A percentile compares a stretch with the other conserved stretches of the same genome.
phyloP scores from a whole-genome alignment of 2,888 invertebrate genomes.

The Fragum fragum region DNA sequence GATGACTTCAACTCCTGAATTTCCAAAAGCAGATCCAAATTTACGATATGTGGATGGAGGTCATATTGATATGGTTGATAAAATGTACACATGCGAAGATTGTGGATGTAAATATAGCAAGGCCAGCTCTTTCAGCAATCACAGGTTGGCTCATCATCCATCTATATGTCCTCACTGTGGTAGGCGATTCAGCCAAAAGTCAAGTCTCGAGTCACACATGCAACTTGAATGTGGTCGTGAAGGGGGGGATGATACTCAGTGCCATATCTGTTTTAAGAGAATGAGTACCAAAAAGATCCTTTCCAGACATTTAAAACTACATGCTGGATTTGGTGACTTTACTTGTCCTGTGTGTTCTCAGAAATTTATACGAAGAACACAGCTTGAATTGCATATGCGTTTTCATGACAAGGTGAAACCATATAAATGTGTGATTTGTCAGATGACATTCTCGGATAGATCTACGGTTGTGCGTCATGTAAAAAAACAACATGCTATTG shows the following conservation, averaged over 20 bases:
- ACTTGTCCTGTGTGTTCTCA: conserved; percentile 51
- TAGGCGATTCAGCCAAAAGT: conserved; percentile 51
- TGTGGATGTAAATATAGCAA: conserved; percentile 62
- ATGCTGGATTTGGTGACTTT: conserved; percentile 45
- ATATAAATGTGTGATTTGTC: conserved; percentile 57
- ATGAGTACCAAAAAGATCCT: conserved; percentile 60
- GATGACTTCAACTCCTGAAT: background rate
- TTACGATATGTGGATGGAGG: conserved; percentile 1
- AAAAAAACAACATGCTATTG: conserved; percentile 45
- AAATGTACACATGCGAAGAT: conserved; percentile 54
- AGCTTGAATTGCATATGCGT: conserved; percentile 57
- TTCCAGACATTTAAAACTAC: conserved; percentile 48
- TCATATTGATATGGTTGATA: conserved; percentile 29
- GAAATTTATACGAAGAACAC: conserved; percentile 44
- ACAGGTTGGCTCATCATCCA: conserved; percentile 60
- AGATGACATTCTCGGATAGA: conserved; percentile 58
- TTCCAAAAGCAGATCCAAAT: background rate
- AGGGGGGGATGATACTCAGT: conserved; percentile 39
- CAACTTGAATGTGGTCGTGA: conserved; percentile 54
- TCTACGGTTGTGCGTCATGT: conserved; percentile 58
- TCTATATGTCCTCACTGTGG: conserved; percentile 63
- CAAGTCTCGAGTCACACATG: conserved; percentile 61
- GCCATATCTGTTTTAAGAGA: conserved; percentile 60
- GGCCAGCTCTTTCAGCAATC: conserved; percentile 60
- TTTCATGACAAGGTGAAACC: conserved; percentile 60